These are phyloP conservation scores for Amphibalanus amphitrite DNA, from an alignment of 1,140 invertebrate species.

Conservation along the genomic window DNA sequence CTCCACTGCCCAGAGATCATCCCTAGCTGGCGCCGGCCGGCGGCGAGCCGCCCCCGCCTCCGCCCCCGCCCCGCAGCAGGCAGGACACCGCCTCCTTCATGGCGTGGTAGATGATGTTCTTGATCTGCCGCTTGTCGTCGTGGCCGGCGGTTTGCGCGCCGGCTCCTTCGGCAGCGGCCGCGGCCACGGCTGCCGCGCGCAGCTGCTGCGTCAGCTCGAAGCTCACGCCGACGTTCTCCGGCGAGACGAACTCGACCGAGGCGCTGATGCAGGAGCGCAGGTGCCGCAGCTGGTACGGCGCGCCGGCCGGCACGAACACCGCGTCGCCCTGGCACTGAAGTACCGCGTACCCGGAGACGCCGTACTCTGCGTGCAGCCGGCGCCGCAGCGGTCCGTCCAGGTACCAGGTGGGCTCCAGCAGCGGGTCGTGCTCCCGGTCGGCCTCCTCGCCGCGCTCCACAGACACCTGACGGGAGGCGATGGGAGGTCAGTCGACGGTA, in stretches of 20 bases:
- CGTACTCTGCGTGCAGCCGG: constrained; percentile 72
- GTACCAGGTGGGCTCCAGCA: constrained; percentile 93
- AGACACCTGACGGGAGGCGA: constrained; percentile 29
- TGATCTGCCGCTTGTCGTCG: constrained; percentile 93
- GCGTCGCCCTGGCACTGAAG: constrained; percentile 92
- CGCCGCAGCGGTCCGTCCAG: constrained; percentile 65
- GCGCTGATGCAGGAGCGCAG: constrained; percentile 93
- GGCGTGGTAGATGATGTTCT: constrained; percentile 94
- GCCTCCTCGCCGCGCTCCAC: constrained; percentile 65
- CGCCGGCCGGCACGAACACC: constrained; percentile 93
- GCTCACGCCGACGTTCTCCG: constrained; percentile 87
- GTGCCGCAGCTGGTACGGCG: constrained; percentile 85
- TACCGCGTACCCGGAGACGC: constrained; percentile 82
- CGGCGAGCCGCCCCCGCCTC: too few relatives aligned
- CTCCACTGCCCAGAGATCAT: background rate
- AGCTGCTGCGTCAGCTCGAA: constrained; percentile 71
- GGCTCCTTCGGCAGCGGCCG: constrained; percentile 77
- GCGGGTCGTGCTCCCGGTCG: constrained; percentile 79
- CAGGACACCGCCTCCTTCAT: constrained; percentile 71
- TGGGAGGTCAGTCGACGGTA: background rate
- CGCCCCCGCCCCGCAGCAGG: background rate
- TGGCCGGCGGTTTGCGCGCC: constrained; percentile 88
- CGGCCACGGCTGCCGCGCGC: constrained; percentile 42
- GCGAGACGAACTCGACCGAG: constrained; percentile 96
- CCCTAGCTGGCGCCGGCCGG: background rate